A percentile compares a stretch with the other conserved stretches of the same genome.
These are phyloP conservation scores for Drosophila tripunctata DNA, from an alignment of 2,888 invertebrate species.

Conservation along the genomic window DNA sequence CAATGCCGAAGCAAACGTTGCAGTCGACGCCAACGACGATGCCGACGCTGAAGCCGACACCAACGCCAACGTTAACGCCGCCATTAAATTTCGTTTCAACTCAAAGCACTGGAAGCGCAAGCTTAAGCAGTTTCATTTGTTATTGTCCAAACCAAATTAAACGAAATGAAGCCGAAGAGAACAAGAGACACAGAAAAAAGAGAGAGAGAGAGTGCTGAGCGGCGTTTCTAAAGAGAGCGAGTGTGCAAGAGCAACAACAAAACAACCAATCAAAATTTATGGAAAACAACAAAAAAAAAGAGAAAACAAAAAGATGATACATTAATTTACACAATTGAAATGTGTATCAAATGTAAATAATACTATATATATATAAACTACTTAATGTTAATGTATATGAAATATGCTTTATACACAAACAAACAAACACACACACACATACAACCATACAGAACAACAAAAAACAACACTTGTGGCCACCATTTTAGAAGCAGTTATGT, in stretches of 20 bases:
- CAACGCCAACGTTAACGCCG: constrained; percentile 30
- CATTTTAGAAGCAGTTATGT: constrained; percentile 22
- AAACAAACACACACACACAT: constrained; percentile 11
- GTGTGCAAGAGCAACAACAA: not conserved
- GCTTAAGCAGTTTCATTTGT: constrained; percentile 65
- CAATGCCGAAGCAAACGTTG: not conserved
- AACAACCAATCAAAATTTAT: constrained; percentile 46
- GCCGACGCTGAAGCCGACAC: constrained; percentile 2
- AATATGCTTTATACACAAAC: constrained; percentile 51
- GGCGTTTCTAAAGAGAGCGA: not conserved
- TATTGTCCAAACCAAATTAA: constrained; percentile 52
- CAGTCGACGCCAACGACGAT: not conserved
- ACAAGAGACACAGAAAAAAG: not conserved
- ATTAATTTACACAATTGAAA: constrained; percentile 51
- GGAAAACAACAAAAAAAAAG: constrained; percentile 20
- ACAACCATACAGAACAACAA: not conserved
- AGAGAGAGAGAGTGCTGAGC: not conserved
- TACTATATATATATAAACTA: constrained; percentile 20
- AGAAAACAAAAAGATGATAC: constrained; percentile 14
- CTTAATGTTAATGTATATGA: constrained; percentile 52
- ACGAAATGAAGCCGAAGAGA: constrained; percentile 1
- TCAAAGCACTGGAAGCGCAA: constrained; percentile 72
- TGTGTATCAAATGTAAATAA: constrained; percentile 61
- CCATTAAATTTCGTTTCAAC: constrained; percentile 72
- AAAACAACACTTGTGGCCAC: constrained; percentile 22